Conservation (phyloP, 2,797 vertebrate genomes). For the Clarias fuscus region DNA sequence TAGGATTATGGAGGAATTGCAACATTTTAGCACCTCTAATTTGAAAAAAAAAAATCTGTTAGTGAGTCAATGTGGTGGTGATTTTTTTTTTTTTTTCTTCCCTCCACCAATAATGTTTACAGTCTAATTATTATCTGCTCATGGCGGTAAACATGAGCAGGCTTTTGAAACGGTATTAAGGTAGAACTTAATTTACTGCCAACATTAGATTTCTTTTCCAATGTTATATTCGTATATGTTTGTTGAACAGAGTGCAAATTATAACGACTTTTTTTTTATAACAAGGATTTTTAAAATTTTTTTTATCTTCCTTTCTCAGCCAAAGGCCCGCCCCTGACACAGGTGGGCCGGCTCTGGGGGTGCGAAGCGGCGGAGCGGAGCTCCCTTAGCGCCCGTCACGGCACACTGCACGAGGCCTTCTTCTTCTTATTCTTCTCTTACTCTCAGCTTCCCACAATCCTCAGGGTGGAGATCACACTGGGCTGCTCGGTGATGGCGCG, state of each 20-base stretch:
- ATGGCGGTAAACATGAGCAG: background rate
- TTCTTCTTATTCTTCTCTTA: slow-evolving; percentile 73
- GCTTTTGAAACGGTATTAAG: background rate
- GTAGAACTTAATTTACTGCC: background rate
- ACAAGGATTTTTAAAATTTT: too few relatives aligned
- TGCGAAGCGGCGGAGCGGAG: slow-evolving; percentile 76
- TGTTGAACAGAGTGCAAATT: background rate
- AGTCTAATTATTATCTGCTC: background rate
- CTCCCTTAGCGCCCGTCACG: slow-evolving; percentile 65
- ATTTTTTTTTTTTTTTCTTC: too few relatives aligned
- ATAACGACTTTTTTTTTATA: background rate
- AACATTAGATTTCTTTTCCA: background rate
- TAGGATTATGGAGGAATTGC: too few relatives aligned
- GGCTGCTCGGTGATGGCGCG: slow-evolving; percentile 82
- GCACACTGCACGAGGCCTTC: slow-evolving; percentile 92
- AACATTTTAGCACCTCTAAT: too few relatives aligned
- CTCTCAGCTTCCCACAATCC: slow-evolving; percentile 92
- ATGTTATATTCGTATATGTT: background rate
- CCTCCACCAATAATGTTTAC: too few relatives aligned
- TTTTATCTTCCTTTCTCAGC: slow-evolving; percentile 72
- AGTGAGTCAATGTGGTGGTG: too few relatives aligned
- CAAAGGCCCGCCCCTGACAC: slow-evolving; percentile 96
- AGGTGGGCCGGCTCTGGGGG: slow-evolving; percentile 74
- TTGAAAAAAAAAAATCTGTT: too few relatives aligned
- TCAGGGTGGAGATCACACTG: slow-evolving; percentile 90